Evolutionary conservation across 2,113 vertebrate genomes (phyloP).

Genomic region (Typhlomys cinereus): DNA sequence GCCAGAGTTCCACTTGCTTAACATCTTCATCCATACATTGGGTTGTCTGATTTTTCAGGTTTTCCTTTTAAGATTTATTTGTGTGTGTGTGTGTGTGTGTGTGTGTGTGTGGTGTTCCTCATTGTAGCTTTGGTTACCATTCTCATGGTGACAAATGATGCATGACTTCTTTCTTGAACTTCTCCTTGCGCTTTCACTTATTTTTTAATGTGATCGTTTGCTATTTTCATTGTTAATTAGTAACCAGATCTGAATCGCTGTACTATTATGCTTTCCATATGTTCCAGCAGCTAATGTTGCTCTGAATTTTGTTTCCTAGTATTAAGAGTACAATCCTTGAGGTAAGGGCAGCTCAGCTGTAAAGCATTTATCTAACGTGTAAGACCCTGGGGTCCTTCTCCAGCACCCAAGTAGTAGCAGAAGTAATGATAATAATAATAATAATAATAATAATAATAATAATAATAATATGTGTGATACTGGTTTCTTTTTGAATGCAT

Average conservation of each 20-base stretch:
- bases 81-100: too few species aligned
- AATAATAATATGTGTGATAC: background rate
- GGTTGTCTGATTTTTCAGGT: too few species aligned
- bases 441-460: rapidly evolving
- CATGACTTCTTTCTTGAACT: background rate
- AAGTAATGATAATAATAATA: background rate
- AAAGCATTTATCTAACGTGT: background rate
- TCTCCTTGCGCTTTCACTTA: background rate
- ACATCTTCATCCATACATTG: background rate
- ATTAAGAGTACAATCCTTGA: background rate
- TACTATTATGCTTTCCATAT: background rate
- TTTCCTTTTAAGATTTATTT: too few species aligned
- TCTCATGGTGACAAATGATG: background rate
- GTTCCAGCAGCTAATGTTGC: background rate
- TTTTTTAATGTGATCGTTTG: background rate
- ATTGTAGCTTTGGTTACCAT: background rate
- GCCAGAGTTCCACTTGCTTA: background rate
- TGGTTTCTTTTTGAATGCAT: background rate
- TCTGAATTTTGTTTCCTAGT: background rate
- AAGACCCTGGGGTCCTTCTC: background rate
- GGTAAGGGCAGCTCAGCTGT: too few species aligned
- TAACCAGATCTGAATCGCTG: background rate
- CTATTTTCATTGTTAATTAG: background rate
- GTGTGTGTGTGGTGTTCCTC: too few species aligned
- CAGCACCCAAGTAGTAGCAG: background rate